Evolutionary conservation across 2,797 vertebrate species (phyloP).

Genomic region (Scleropages formosus): DNA sequence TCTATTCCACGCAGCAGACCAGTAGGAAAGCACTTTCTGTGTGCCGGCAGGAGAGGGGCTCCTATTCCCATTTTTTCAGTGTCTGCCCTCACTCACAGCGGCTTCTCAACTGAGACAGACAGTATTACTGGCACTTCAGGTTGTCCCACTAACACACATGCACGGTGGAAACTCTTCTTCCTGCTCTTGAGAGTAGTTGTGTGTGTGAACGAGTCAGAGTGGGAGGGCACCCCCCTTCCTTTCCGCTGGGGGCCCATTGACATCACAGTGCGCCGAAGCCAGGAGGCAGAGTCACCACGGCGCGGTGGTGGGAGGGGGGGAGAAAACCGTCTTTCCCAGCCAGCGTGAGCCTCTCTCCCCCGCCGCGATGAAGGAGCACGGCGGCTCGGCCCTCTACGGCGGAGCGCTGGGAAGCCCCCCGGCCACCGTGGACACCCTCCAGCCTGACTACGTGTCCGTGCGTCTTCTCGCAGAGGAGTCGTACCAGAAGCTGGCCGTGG

Average conservation of each 20-base stretch:
- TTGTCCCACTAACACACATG: too few relatives aligned
- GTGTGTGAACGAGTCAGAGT: conserved; percentile 7
- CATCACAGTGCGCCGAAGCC: conserved; percentile 28
- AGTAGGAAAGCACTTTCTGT: too few relatives aligned
- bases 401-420: neutral
- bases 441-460: conserved; percentile 81
- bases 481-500: conserved; percentile 95
- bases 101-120: too few relatives aligned
- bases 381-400: neutral
- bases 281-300: conserved; percentile 4
- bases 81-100: too few relatives aligned
- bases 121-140: too few relatives aligned
- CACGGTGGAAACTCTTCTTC: conserved; percentile 17
- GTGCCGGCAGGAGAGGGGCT: too few relatives aligned
- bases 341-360: conserved; percentile 43
- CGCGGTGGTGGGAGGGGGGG: neutral
- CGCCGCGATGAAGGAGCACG: conserved; percentile 59
- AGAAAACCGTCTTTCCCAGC: neutral
- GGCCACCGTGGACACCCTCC: neutral
- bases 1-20: too few relatives aligned
- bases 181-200: neutral
- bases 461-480: conserved; percentile 95
- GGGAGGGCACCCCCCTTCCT: neutral
- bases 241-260: neutral
- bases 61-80: too few relatives aligned